Conservation (phyloP, 2,888 invertebrate species). For the Pachycephus smyrnensis region DNA sequence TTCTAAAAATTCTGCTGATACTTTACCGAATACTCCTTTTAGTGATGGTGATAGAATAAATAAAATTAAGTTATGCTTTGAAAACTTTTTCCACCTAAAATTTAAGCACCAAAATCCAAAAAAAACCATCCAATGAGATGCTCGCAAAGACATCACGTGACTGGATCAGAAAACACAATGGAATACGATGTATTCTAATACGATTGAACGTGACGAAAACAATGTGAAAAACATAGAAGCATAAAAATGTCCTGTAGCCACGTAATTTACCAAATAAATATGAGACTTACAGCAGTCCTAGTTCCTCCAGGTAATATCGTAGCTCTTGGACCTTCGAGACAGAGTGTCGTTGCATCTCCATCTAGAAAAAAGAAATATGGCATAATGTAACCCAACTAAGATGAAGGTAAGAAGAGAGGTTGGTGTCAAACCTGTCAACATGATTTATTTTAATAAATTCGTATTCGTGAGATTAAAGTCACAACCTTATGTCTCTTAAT, state of each 20-base stretch:
- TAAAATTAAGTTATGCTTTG: not conserved
- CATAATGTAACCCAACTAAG: not conserved
- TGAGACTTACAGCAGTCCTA: not conserved
- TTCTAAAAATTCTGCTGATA: not conserved
- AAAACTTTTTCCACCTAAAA: not conserved
- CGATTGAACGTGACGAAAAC: not conserved
- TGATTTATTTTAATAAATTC: not conserved
- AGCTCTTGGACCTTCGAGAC: conserved; percentile 29
- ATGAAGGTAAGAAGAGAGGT: not conserved
- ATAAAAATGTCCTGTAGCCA: not conserved
- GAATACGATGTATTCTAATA: not conserved
- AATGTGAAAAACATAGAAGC: not conserved
- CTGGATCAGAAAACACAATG: not conserved
- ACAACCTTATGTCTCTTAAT: not conserved
- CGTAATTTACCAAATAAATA: not conserved
- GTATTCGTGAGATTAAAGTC: not conserved
- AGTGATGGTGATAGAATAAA: not conserved
- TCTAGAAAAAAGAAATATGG: conserved; percentile 28
- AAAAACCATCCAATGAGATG: not conserved
- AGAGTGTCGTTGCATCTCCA: conserved; percentile 36
- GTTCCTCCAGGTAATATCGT: conserved; percentile 11
- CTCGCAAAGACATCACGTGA: not conserved
- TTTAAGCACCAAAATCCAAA: not conserved
- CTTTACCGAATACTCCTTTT: not conserved
- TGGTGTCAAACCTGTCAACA: not conserved